Conservation (phyloP, 2,797 vertebrate genomes). For the Alcedo quadribrachys region DNA sequence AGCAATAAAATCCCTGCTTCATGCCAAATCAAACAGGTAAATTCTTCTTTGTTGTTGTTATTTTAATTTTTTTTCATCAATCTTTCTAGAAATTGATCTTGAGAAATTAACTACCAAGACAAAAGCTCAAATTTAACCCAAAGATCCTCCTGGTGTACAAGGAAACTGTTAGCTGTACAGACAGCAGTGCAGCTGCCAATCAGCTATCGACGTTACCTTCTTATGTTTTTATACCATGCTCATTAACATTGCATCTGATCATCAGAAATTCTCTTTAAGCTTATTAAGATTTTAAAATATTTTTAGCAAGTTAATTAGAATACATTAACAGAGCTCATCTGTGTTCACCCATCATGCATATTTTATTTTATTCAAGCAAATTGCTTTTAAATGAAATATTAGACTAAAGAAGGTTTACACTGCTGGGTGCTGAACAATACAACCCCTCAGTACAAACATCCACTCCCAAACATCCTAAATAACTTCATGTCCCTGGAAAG, state of each 20-base stretch:
- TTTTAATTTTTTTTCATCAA: slow-evolving; percentile 16
- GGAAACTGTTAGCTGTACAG: neutral
- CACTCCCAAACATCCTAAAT: neutral
- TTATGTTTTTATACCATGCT: slow-evolving; percentile 57
- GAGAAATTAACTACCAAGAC: slow-evolving; percentile 21
- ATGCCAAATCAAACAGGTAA: slow-evolving; percentile 29
- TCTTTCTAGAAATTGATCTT: neutral
- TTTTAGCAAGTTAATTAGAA: slow-evolving; percentile 76
- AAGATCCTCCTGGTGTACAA: neutral
- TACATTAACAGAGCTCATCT: slow-evolving; percentile 70
- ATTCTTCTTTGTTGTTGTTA: neutral
- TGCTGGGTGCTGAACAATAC: slow-evolving; percentile 28
- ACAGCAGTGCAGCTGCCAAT: slow-evolving; percentile 19
- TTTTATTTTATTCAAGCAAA: slow-evolving; percentile 70
- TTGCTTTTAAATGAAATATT: slow-evolving; percentile 67
- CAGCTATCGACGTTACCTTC: slow-evolving; percentile 41
- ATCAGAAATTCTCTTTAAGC: slow-evolving; percentile 70
- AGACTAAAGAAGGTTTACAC: neutral
- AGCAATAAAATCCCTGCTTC: slow-evolving; percentile 37
- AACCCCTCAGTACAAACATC: neutral
- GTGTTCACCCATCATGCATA: slow-evolving; percentile 73
- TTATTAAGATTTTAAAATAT: slow-evolving; percentile 75
- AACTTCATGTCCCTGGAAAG: neutral
- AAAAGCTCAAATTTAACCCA: slow-evolving; percentile 12
- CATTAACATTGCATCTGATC: slow-evolving; percentile 70